Base-by-base conservation (phyloP, 1,140 invertebrate genomes). In the Tetragonula clypearis region DNA sequence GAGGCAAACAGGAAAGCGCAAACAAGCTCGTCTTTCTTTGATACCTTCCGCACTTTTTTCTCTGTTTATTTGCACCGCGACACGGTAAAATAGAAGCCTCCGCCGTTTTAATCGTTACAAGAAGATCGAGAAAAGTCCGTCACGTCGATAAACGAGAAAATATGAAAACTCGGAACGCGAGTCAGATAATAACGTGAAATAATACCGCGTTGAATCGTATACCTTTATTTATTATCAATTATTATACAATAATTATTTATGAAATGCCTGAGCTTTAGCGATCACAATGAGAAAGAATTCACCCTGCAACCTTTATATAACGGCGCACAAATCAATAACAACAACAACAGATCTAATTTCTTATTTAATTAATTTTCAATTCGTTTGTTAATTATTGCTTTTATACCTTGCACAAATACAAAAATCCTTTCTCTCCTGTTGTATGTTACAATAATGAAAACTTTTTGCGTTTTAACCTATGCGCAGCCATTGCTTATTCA, bases 31-130 rank as follows among this genome's bases (percentile, higher is more conserved):
- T 30, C 66, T 23, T 69, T 26, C 26, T 26, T 75, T n/a, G 21
- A 19, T 41, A 17, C 19, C 21, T 65, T 55, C 19, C 35, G 35
- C 49, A 26, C 60, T n/a, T 65, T 78, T 30, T 68, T 69, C 41
- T 56, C 68, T 55, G 60, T 30, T 60, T n/a, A 60, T 66, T 41
- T 35, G 65, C 30, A 19, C 35, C 0, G 55, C 53, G 82, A 74
- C 49, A 78, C 82, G 62, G 41, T 49, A 49, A 72, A 49, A 49
- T 26, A 76, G 41, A 84, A 76, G 21, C 65, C 41, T 9, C 69
- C 60, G 56, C 69, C 60, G 56, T 75, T 84, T 74, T 62, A 69
- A 55, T 84, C 19, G 56, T 58, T 76, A 4, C 1, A 53, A 21
- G 56, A 56, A 56, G 19, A 21, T 58, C 73, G 53, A n/a, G n/a